Evolutionary conservation across 2,888 invertebrate genomes (phyloP).

Genomic region (Phorcus lineatus): DNA sequence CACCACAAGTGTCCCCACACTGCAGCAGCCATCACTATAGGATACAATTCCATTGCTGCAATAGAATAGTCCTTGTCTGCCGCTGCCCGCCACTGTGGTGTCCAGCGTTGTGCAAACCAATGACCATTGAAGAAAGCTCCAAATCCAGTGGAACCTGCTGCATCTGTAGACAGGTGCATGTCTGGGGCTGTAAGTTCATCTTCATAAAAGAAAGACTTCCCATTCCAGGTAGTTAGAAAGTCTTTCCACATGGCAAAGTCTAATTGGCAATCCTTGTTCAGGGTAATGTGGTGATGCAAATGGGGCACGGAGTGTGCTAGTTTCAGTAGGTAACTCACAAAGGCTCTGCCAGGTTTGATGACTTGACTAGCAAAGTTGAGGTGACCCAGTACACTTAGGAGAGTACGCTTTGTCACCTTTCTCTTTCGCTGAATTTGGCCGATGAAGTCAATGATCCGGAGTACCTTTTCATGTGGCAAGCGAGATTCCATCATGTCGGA

Average conservation of each 20-base stretch:
- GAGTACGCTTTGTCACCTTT: slow-evolving; percentile 1
- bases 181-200: slow-evolving; percentile 23
- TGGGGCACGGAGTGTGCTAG: slow-evolving; percentile 26
- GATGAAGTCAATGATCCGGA: slow-evolving; percentile 13
- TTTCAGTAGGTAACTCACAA: slow-evolving; percentile 14
- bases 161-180: neutral
- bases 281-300: slow-evolving; percentile 21
- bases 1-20: slow-evolving; percentile 29
- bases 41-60: slow-evolving; percentile 28
- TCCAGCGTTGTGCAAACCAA: slow-evolving; percentile 37
- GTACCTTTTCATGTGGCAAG: slow-evolving; percentile 19
- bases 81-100: slow-evolving; percentile 12
- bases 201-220: slow-evolving; percentile 37
- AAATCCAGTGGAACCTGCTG: neutral
- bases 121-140: slow-evolving; percentile 22
- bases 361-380: slow-evolving; percentile 31
- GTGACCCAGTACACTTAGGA: slow-evolving; percentile 23
- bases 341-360: slow-evolving; percentile 28
- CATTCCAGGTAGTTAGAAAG: slow-evolving; percentile 37
- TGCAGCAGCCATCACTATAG: slow-evolving; percentile 26
- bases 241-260: slow-evolving; percentile 36
- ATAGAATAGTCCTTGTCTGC: neutral
- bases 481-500: slow-evolving; percentile 12
- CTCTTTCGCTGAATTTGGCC: neutral
- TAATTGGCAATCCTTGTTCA: slow-evolving; percentile 23